Evolutionary conservation across 2,113 vertebrate genomes (phyloP).

Genomic region (Psittacara wagleri): DNA sequence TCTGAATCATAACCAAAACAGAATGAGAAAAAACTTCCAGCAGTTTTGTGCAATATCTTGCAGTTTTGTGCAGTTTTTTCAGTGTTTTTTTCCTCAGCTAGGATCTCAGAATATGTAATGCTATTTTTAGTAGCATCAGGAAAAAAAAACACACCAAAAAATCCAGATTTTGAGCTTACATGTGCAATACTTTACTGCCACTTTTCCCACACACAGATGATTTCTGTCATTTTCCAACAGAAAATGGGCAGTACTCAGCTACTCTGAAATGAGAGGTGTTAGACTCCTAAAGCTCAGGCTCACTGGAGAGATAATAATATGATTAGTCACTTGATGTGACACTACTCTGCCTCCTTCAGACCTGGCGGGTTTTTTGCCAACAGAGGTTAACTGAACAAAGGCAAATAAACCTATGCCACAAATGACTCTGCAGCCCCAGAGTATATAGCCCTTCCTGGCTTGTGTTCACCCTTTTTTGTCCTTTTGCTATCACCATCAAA

Average conservation of each 20-base stretch:
- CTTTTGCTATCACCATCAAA: background rate
- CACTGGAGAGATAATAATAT: background rate
- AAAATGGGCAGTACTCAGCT: background rate
- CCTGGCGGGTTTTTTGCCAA: background rate
- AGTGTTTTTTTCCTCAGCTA: background rate
- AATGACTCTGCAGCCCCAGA: background rate
- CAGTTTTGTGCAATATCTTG: background rate
- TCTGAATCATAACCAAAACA: constrained; percentile 3
- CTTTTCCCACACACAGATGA: background rate
- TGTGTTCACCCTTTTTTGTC: background rate
- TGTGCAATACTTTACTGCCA: background rate
- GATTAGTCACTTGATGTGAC: background rate
- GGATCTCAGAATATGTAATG: background rate
- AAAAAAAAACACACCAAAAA: background rate
- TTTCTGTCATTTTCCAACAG: background rate
- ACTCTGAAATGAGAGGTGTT: background rate
- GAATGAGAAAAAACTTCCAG: background rate
- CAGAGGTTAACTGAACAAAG: background rate
- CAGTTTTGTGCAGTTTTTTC: accelerated
- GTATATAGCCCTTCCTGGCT: background rate
- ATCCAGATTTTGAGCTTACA: background rate
- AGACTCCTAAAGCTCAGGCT: background rate
- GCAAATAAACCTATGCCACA: background rate
- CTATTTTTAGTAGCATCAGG: background rate
- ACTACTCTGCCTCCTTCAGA: background rate